Evolutionary conservation across 2,888 invertebrate genomes (phyloP), one percentile per base, ranked within the genome.

Genomic region (Colletes collaris): DNA sequence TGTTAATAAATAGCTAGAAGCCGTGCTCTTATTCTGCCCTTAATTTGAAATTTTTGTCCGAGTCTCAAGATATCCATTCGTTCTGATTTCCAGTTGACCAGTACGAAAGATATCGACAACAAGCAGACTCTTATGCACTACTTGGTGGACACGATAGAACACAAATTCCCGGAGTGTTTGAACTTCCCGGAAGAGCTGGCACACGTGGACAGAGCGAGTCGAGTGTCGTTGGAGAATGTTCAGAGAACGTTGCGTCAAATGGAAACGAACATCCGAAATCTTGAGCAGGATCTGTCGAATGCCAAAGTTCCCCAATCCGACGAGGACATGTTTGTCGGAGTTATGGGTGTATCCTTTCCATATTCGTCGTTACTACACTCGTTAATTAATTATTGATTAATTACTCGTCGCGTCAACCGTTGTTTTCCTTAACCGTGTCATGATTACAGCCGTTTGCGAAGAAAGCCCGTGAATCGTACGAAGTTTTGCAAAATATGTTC

Each of bases 101-200:
- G 96, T 76, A 98, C 97, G n/a, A 99, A 99, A 93, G 98, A 99
- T 90, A 94, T 96, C 56, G 97, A 99, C 89, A 98, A 99, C 92
- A 97, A 97, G 89, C 96, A 96, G 82, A 99, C 99, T 0, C 93
- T 99, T 35, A 94, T 99, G 62, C 99, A 99, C 93, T 99, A 98
- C 90, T 93, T 99, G 71, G 98, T 97, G 0, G 97, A 98, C 84
- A 96, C 97, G 0, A 96, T 98, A 76, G 98, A 99, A 92, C 95
- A 94, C 72, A 98, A 98, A 89, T 97, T 97, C 93, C 97, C 98
- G 0, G 98, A 99, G 67, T 95, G 96, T 37, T 92, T 98, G 13
- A 95, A 93, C 72, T 98, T 99, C 90, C 94, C 95, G 0, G 98
- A 98, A 84, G 99, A 99, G 91, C 95, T 99, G 92, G 95, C 97